Conservation (phyloP, 2,113 vertebrate genomes). For the Vombatus ursinus region DNA sequence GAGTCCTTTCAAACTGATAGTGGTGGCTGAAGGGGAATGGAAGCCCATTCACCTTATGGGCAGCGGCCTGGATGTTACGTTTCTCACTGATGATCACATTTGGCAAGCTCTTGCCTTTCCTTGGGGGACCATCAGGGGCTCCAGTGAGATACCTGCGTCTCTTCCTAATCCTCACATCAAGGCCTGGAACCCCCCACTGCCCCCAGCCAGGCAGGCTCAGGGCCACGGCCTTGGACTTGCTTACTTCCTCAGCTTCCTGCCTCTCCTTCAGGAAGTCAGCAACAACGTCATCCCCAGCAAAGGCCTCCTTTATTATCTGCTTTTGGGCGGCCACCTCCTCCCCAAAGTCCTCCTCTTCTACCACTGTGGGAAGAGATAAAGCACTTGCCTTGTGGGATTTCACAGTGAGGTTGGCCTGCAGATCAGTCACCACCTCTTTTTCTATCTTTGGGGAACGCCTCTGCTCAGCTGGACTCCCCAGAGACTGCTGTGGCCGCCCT, state of each 20-base stretch:
- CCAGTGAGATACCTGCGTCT: conserved; percentile 86
- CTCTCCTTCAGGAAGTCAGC: conserved; percentile 93
- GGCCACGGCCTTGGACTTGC: conserved; percentile 84
- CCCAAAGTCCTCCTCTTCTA: conserved; percentile 83
- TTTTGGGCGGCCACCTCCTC: conserved; percentile 38
- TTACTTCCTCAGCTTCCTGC: conserved; percentile 80
- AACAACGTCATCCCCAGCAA: conserved; percentile 93
- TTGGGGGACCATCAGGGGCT: conserved; percentile 62
- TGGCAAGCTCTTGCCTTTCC: conserved; percentile 81
- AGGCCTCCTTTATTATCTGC: conserved; percentile 92
- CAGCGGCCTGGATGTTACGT: conserved; percentile 81
- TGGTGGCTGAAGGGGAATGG: conserved; percentile 90
- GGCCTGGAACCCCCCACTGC: conserved; percentile 90
- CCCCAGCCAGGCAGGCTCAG: conserved; percentile 96
- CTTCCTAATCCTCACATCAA: conserved; percentile 86
- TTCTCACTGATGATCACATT: conserved; percentile 88
- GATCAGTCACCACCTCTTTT: conserved; percentile 84
- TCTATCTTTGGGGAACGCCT: conserved; percentile 66
- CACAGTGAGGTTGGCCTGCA: conserved; percentile 86
- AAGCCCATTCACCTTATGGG: conserved; percentile 88
- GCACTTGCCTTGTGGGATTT: conserved; percentile 75
- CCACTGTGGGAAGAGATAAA: conserved; percentile 69
- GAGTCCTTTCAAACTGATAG: conserved; percentile 91
- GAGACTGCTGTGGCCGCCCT: not conserved
- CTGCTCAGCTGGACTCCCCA: not conserved